Base-by-base conservation (phyloP, 2,888 invertebrate genomes). In the Camptogramma bilineatum region DNA sequence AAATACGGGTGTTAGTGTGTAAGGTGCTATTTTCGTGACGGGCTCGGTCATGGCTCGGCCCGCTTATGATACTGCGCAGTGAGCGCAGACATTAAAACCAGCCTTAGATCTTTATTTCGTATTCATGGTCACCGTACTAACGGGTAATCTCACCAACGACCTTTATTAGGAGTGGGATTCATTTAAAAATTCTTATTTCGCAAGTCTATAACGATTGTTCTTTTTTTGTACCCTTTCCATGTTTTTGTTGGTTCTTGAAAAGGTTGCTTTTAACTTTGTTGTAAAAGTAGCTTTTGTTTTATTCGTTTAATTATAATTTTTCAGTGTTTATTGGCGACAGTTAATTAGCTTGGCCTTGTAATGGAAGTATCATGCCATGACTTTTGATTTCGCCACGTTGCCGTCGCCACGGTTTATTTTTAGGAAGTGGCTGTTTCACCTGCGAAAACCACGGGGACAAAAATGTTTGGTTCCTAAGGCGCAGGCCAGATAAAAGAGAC, bases 141-240 rank as follows among this genome's bases (percentile, higher is more conserved):
- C 53, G 54, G 55, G 68, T 70, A 72, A 70, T 72, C 65, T 67
- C 66, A 61, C 69, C 61, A 59, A 53, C 62, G 59, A 60, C 72
- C 68, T 66, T 68, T 70, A 70, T 72, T 72, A 70, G 70, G 51
- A 65, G 63, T 56, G 66, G 62, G 62, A 55, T 66, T 66, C 59
- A 67, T 68, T 68, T 68, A 68, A 68, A 70, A 66, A 68, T 62
- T 68, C 70, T 61, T 68, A 68, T 68, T 71, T 68, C 46, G 64
- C 60, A 64, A 59, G 58, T 68, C 55, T 42, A 19, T 63, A 56
- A 54, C 55, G 58, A 64, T 61, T 68, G 61, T 60, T 63, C 52
- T 56, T 65, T 66, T 69, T 62, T 18, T 28, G 59, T 48, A 44
- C 24, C 28, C 8, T 54, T 39, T 51, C 42, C 44, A 47, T 54